Conservation (phyloP, 2,888 invertebrate genomes). For the Petrolisthes manimaculis region DNA sequence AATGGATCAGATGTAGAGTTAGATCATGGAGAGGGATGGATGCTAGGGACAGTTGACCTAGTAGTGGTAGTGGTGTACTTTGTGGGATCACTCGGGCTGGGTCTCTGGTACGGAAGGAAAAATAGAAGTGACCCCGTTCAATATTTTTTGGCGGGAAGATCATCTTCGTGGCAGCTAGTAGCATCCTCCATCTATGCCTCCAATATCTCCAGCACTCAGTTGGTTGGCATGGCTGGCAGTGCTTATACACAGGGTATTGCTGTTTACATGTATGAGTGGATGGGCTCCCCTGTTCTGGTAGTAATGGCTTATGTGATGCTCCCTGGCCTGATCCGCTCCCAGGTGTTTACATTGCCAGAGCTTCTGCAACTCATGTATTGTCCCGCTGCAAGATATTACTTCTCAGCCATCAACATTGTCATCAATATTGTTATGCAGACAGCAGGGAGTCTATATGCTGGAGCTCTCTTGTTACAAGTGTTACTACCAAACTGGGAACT, state of each 20-base stretch:
- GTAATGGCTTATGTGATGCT: neutral
- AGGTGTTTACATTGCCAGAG: constrained; percentile 27
- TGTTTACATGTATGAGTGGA: constrained; percentile 1
- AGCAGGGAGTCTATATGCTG: constrained; percentile 20
- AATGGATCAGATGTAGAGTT: too few relatives aligned
- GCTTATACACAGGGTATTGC: too few relatives aligned
- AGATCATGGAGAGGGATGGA: too few relatives aligned
- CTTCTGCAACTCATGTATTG: neutral
- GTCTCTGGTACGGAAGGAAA: neutral
- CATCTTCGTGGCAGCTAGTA: constrained; percentile 4
- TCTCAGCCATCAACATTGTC: constrained; percentile 11
- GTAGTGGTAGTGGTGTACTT: neutral
- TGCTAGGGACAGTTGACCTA: neutral
- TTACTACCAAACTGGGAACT: neutral
- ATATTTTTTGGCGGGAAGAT: constrained; percentile 9
- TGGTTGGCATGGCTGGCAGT: too few relatives aligned
- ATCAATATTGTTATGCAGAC: constrained; percentile 10
- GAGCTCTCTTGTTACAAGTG: constrained; percentile 8
- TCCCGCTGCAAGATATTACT: constrained; percentile 21
- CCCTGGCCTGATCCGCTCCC: neutral
- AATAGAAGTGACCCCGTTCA: neutral
- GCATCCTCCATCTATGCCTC: constrained; percentile 15
- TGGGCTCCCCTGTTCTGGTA: neutral
- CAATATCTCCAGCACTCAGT: constrained; percentile 3
- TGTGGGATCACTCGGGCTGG: neutral